Evolutionary conservation across 2,113 vertebrate species (phyloP).

Genomic region (Apodemus speciosus): DNA sequence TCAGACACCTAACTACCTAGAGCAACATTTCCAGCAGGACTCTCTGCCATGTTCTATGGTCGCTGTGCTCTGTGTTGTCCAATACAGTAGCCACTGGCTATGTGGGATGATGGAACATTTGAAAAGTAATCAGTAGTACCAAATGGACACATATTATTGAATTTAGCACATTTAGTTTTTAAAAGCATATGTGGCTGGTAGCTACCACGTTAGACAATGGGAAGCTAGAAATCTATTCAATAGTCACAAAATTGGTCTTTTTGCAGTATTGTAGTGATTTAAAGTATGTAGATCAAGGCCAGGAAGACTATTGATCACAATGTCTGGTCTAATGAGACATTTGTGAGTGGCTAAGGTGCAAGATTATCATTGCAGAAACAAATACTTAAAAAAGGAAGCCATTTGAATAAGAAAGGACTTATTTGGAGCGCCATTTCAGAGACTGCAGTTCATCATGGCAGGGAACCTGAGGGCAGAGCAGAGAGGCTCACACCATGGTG

Average conservation of each 20-base stretch:
- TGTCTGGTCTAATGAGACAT: neutral
- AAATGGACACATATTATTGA: neutral
- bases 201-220: neutral
- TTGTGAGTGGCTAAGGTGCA: neutral
- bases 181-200: neutral
- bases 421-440: neutral
- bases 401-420: neutral
- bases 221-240: neutral
- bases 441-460: neutral
- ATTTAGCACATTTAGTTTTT: slow-evolving; percentile 11
- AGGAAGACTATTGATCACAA: neutral
- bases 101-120: neutral
- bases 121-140: neutral
- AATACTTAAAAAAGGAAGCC: neutral
- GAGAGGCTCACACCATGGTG: neutral
- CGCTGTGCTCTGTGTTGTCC: neutral
- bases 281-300: neutral
- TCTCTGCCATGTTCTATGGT: neutral
- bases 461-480: neutral
- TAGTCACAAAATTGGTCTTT: neutral
- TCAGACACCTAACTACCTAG: neutral
- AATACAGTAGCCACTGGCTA: neutral
- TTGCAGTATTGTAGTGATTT: neutral
- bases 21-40: neutral
- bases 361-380: neutral